These are phyloP conservation scores for Diarsia brunnea DNA, from an alignment of 2,888 invertebrate species.

Conservation along the genomic window DNA sequence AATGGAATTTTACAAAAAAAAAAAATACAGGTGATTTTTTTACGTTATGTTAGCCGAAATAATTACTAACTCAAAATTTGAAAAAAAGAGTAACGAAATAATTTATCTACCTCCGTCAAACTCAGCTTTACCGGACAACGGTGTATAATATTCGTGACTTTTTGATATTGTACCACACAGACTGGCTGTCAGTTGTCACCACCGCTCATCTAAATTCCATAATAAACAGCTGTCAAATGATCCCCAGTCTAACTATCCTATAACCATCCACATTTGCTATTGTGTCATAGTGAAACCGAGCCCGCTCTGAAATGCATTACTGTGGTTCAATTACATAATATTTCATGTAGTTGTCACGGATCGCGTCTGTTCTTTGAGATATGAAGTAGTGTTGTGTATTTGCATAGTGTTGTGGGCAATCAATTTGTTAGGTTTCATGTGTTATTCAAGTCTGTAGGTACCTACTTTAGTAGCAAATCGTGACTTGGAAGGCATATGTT, in stretches of 20 bases:
- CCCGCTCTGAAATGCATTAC: conserved; percentile 47
- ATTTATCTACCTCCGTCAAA: not conserved
- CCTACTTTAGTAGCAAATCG: not conserved
- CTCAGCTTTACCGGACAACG: not conserved
- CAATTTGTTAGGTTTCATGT: conserved; percentile 11
- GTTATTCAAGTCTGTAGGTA: not conserved
- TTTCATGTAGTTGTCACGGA: conserved; percentile 44
- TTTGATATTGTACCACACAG: not conserved
- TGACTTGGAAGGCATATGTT: not conserved
- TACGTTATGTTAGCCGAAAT: no score
- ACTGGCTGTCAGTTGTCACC: not conserved
- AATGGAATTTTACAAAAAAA: no score
- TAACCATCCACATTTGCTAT: conserved; percentile 18
- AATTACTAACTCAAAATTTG: no score
- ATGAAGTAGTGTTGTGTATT: conserved; percentile 39
- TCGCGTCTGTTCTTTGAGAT: conserved; percentile 33
- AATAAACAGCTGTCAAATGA: conserved; percentile 32
- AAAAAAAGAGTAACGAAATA: not conserved
- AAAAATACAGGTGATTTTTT: no score
- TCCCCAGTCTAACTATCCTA: not conserved
- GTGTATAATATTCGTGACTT: not conserved
- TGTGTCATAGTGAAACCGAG: conserved; percentile 20
- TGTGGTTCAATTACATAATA: conserved; percentile 49
- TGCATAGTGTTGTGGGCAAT: conserved; percentile 31
- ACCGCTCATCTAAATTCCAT: not conserved